Base-by-base conservation (phyloP, 2,113 vertebrate genomes). In the Cricetomys ansorgei region DNA sequence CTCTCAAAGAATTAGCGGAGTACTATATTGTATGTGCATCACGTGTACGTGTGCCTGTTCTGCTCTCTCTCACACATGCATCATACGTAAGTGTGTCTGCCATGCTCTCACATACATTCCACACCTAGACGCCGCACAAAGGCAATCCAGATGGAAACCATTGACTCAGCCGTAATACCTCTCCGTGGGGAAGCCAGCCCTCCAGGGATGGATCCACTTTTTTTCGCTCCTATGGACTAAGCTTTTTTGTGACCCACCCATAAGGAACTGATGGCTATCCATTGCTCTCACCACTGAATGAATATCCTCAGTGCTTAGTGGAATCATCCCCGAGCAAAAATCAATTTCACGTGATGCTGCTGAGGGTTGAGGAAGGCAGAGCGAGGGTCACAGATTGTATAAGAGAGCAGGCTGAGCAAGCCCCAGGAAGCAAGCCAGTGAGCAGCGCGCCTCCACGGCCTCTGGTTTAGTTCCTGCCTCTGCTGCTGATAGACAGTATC, bases 301-400 rank as follows among this genome's bases (percentile, higher is more conserved):
- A 70, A 83, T 80, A 43, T 27, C n/a, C 37, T 88, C 55, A 57
- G 37, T 59, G 76, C 70, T 92, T 37, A 67, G 43, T 48, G 31
- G 37, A 59, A 75, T 79, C 34, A 93, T 43, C 31, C 37, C 12
- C 69, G 27, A 43, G 43, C 79, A 55, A 91, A 95, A 88, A 96
- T 81, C 29, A 86, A 94, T 81, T 95, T 59, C 83, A 50, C 40
- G 69, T 40, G 84, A 85, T 21, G 57, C 76, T 69, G n/a, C n/a
- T n/a, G n/a, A n/a, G n/a, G n/a, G 87, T 85, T 34, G 25, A 88
- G 64, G 76, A 88, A 73, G 34, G 29, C 67, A 83, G 53, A 91
- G 87, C 16, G 55, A 15, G 55, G n/a, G n/a, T n/a, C n/a, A n/a
- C n/a, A n/a, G n/a, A n/a, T n/a, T n/a, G n/a, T n/a, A n/a, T n/a